Evolutionary conservation across 2,113 vertebrate genomes (phyloP).

Genomic region (Petrocephalus zakoni): DNA sequence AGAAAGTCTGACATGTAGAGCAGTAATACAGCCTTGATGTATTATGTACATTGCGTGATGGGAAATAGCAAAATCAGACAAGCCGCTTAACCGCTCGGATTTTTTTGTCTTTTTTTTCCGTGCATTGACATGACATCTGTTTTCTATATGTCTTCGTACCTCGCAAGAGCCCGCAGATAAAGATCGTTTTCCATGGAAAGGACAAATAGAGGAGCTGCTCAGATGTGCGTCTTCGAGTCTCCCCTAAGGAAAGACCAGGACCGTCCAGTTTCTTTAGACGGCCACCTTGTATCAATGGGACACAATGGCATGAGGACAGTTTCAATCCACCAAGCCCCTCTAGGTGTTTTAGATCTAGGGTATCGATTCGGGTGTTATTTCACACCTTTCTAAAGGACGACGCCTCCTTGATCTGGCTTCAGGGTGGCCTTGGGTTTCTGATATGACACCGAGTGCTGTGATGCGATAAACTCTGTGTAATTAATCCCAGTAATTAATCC

Average conservation of each 20-base stretch:
- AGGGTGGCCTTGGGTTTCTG: slow-evolving; percentile 27
- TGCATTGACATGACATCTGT: not conserved
- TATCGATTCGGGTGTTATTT: slow-evolving; percentile 44
- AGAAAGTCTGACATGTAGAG: not conserved
- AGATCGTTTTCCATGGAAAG: not conserved
- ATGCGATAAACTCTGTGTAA: not conserved
- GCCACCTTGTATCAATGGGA: slow-evolving; percentile 19
- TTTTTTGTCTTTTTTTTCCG: not conserved
- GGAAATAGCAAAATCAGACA: not conserved
- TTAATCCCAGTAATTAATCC: not conserved
- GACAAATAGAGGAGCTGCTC: slow-evolving; percentile 15
- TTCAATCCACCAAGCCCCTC: slow-evolving; percentile 27
- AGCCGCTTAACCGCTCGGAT: not conserved
- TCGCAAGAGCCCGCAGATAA: not conserved
- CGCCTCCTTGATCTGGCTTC: slow-evolving; percentile 20
- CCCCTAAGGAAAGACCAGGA: slow-evolving; percentile 23
- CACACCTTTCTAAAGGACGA: slow-evolving; percentile 35
- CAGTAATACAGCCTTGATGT: not conserved
- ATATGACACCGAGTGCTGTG: not conserved
- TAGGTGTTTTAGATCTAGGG: slow-evolving; percentile 39
- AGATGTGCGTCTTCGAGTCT: not conserved
- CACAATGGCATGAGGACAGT: slow-evolving; percentile 37
- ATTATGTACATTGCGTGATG: not conserved
- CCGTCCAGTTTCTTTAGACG: slow-evolving; percentile 29
- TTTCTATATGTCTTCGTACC: not conserved